Evolutionary conservation across 2,797 vertebrate species (phyloP).

Genomic region (Lates japonicus): DNA sequence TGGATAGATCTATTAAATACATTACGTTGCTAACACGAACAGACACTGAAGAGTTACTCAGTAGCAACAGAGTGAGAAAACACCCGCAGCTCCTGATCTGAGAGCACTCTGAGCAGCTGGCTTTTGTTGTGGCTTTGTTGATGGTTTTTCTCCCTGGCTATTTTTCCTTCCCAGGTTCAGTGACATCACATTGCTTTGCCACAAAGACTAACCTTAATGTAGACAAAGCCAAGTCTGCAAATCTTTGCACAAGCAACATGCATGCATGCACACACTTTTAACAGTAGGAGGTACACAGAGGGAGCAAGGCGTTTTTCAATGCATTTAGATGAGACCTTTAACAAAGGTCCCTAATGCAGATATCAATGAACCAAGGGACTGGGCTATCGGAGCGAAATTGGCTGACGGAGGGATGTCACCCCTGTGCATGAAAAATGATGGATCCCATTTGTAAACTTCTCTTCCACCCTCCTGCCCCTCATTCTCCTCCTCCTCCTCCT

Average conservation of each 20-base stretch:
- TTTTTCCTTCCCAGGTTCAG: conserved; percentile 70
- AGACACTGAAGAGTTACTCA: conserved; percentile 34
- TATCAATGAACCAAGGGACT: conserved; percentile 88
- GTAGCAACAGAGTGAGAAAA: conserved; percentile 45
- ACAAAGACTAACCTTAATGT: conserved; percentile 85
- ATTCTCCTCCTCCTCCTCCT: neutral
- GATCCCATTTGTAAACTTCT: conserved; percentile 87
- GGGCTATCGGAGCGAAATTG: conserved; percentile 86
- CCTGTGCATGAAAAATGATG: conserved; percentile 88
- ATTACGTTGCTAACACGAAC: conserved; percentile 24
- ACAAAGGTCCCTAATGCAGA: conserved; percentile 90
- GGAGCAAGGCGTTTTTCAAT: conserved; percentile 87
- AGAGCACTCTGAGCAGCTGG: conserved; percentile 37
- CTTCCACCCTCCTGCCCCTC: conserved; percentile 52
- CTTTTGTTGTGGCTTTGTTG: conserved; percentile 60
- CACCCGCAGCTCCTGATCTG: conserved; percentile 27
- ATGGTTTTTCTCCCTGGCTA: conserved; percentile 49
- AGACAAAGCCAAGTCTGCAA: conserved; percentile 87
- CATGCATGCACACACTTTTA: conserved; percentile 68
- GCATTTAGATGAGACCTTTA: conserved; percentile 92
- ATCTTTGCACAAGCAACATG: conserved; percentile 79
- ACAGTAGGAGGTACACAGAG: conserved; percentile 77
- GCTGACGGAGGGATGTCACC: conserved; percentile 88
- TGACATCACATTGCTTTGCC: conserved; percentile 71
- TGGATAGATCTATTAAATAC: conserved; percentile 57